Evolutionary conservation across 2,888 invertebrate genomes (phyloP).

Genomic region (Drosophila histrio): DNA sequence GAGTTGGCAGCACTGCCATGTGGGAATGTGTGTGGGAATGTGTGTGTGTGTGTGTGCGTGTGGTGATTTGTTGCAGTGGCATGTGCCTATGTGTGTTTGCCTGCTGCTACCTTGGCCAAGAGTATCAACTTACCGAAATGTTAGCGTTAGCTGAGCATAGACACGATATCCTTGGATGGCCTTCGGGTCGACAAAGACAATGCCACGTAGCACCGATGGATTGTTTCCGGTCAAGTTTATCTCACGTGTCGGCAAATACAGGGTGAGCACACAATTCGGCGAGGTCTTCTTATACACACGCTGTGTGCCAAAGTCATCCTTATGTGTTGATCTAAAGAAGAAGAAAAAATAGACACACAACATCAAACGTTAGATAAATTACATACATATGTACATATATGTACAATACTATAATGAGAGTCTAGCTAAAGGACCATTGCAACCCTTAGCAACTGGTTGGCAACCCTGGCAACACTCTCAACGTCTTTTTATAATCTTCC

Average conservation of each 20-base stretch:
- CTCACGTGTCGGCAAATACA: slow-evolving; percentile 93
- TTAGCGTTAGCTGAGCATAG: slow-evolving; percentile 93
- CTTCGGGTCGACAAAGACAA: slow-evolving; percentile 95
- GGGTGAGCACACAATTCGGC: slow-evolving; percentile 92
- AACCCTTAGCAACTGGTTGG: background rate
- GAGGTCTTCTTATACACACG: slow-evolving; percentile 95
- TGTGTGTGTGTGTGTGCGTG: background rate
- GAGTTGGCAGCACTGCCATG: background rate
- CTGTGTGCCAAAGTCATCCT: slow-evolving; percentile 82
- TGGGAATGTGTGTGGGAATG: background rate
- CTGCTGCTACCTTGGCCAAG: background rate
- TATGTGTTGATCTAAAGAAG: slow-evolving; percentile 33
- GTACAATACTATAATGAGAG: background rate
- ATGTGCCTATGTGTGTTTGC: background rate
- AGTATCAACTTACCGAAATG: slow-evolving; percentile 89
- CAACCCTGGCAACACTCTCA: background rate
- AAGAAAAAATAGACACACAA: background rate
- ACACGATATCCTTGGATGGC: slow-evolving; percentile 91
- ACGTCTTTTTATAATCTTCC: background rate
- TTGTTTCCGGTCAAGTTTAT: slow-evolving; percentile 89
- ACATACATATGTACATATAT: too few species aligned
- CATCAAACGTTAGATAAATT: background rate
- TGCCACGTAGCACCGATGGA: slow-evolving; percentile 94
- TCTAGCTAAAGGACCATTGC: background rate
- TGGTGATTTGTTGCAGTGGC: background rate